Base-by-base conservation (phyloP, 2,888 invertebrate genomes). In the Monopis laevigella region DNA sequence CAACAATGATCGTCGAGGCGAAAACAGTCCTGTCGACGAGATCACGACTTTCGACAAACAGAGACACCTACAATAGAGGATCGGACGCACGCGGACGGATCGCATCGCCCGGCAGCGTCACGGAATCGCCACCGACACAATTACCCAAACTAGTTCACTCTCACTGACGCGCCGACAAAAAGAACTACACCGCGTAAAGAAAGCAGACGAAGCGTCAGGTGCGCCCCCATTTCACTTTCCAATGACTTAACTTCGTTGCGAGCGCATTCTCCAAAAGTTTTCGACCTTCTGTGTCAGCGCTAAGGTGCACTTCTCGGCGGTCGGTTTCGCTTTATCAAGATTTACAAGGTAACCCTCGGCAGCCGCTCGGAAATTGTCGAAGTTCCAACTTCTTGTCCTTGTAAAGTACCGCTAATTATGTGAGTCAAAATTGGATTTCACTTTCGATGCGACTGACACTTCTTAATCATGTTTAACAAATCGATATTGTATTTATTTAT, bases 221-320 rank as follows among this genome's bases (percentile, higher is more conserved):
- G 78, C 78, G 75, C 62, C 68, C 75, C 65, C 71, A 72, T 75
- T 80, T 77, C 74, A 78, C 78, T 78, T 78, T 78, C 77, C 73
- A 73, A 70, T 64, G 67, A 67, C 67, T 69, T 68, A 70, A 65
- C 66, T 64, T 59, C 53, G 5, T 29, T 8, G 29, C 29, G 14
- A 12, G 13, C 6, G 14, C 11, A 16, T 36, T 28, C 40, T 45
- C 44, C 43, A 48, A 48, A 58, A 46, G 65, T 62, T 56, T 48
- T 53, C 48, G 49, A 65, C 69, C 56, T 56, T 62, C 53, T 47
- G 39, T 14, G 34, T 11, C 21, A 45, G 28, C 11, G 21, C 38
- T 55, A 67, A 47, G 56, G 61, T 47, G 8, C 8, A 26, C 5
- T 34, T 34, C 30, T 4, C 13, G 13, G 12, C 59, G 64, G 14